These are phyloP conservation scores for Tetrax tetrax DNA, from an alignment of 2,113 vertebrate species.

Conservation along the genomic window DNA sequence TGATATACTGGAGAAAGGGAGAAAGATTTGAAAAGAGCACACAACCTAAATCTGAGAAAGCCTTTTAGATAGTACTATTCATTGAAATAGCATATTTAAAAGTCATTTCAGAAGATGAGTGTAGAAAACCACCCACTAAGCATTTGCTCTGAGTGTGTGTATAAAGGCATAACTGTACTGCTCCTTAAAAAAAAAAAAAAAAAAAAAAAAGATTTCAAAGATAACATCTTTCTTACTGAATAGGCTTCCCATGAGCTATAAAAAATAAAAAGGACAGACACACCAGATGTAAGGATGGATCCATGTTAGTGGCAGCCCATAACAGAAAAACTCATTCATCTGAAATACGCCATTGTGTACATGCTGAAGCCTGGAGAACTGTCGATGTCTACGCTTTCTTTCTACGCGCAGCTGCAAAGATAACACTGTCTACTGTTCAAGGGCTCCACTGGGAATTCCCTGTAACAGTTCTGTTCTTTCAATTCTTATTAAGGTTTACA, in stretches of 20 bases:
- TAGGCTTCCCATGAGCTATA: neutral
- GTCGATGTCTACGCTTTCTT: conserved; percentile 31
- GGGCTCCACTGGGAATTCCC: conserved; percentile 26
- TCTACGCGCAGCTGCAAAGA: conserved; percentile 64
- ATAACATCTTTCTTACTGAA: conserved; percentile 7
- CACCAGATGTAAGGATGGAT: conserved; percentile 4
- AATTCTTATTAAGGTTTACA: conserved; percentile 48
- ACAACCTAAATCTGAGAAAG: neutral
- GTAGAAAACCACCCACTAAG: conserved; percentile 10
- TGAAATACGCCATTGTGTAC: conserved; percentile 50
- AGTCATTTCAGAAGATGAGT: neutral
- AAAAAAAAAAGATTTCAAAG: neutral
- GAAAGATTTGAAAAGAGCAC: neutral
- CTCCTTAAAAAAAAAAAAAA: neutral
- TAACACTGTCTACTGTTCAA: conserved; percentile 55
- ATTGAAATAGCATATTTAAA: neutral
- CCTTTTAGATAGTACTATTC: neutral
- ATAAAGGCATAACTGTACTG: neutral
- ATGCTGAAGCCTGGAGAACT: neutral
- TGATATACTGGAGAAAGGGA: neutral
- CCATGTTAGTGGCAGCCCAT: neutral
- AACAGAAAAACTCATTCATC: conserved; percentile 22
- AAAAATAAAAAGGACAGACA: conserved; percentile 4
- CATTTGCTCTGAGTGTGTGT: neutral
- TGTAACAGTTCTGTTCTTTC: conserved; percentile 8